A percentile compares a stretch with the other conserved stretches of the same genome.
phyloP scores from a whole-genome alignment of 2,888 invertebrate species.

The Eilema griseolum region DNA sequence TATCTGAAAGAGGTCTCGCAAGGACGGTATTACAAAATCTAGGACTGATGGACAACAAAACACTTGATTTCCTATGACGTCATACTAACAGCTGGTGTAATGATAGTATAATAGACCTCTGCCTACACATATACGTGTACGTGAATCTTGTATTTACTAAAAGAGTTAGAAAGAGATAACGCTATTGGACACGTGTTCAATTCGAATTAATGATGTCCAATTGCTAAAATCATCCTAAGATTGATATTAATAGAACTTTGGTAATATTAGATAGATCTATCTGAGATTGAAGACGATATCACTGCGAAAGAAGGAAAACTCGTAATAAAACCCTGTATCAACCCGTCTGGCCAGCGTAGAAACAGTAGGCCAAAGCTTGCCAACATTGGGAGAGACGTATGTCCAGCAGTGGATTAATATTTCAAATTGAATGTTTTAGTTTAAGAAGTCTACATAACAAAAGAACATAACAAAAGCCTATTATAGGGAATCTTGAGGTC shows the following conservation, averaged over 20 bases:
- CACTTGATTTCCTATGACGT: not conserved
- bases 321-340: too few relatives aligned
- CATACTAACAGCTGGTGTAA: not conserved
- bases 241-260: not conserved
- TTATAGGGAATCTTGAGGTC: too few relatives aligned
- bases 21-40: too few relatives aligned
- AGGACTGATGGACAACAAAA: not conserved
- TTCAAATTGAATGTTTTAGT: too few relatives aligned
- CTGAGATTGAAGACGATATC: not conserved
- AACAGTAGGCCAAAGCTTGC: too few relatives aligned
- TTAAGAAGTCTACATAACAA: too few relatives aligned
- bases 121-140: conserved; percentile 4
- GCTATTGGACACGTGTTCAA: not conserved
- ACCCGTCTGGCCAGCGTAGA: too few relatives aligned
- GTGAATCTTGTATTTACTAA: not conserved
- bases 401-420: too few relatives aligned
- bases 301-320: too few relatives aligned
- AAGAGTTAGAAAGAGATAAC: conserved; percentile 3
- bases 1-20: too few relatives aligned
- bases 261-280: not conserved
- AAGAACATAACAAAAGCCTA: too few relatives aligned
- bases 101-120: not conserved
- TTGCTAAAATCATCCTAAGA: not conserved
- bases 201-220: conserved; percentile 1
- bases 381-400: too few relatives aligned